Percentiles rank a stretch among this genome's conserved stretches.
Evolutionary conservation across 2,113 vertebrate genomes (phyloP).

Genomic region (Rhodinocichla rosea): DNA sequence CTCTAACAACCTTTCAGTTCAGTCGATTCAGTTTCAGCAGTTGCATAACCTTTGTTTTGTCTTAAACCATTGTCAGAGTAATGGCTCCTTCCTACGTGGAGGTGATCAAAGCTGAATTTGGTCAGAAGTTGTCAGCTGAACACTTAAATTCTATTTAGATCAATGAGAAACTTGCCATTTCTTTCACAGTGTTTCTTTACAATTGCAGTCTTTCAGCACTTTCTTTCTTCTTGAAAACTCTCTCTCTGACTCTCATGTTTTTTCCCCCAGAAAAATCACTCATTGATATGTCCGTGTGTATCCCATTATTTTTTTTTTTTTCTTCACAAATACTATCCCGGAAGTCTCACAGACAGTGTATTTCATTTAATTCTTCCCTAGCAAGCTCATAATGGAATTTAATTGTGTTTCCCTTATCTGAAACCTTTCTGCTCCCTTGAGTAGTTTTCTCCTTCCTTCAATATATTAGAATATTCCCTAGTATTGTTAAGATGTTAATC

Average conservation of each 20-base stretch:
- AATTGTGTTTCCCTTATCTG: conserved; percentile 56
- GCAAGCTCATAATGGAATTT: conserved; percentile 49
- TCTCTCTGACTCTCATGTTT: background rate
- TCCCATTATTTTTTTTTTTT: background rate
- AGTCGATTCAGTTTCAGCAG: background rate
- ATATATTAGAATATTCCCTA: conserved; percentile 21
- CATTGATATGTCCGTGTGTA: background rate
- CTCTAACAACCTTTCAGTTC: background rate
- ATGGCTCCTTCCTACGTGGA: background rate
- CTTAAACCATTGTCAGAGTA: background rate
- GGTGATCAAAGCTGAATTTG: background rate
- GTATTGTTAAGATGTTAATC: background rate
- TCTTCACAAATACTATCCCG: background rate
- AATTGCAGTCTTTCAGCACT: background rate
- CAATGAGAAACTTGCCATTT: background rate
- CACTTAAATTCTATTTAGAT: background rate
- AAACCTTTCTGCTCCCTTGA: conserved; percentile 39
- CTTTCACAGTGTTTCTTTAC: background rate
- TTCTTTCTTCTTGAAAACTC: background rate
- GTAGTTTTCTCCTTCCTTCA: background rate
- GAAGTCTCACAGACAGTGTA: background rate
- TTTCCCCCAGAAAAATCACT: fast-evolving
- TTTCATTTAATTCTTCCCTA: conserved; percentile 20
- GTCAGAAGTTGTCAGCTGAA: background rate
- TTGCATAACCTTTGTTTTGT: background rate